Evolutionary conservation across 1,140 invertebrate genomes (phyloP), one percentile per base, ranked within the genome.

Genomic region (Amphibalanus amphitrite): DNA sequence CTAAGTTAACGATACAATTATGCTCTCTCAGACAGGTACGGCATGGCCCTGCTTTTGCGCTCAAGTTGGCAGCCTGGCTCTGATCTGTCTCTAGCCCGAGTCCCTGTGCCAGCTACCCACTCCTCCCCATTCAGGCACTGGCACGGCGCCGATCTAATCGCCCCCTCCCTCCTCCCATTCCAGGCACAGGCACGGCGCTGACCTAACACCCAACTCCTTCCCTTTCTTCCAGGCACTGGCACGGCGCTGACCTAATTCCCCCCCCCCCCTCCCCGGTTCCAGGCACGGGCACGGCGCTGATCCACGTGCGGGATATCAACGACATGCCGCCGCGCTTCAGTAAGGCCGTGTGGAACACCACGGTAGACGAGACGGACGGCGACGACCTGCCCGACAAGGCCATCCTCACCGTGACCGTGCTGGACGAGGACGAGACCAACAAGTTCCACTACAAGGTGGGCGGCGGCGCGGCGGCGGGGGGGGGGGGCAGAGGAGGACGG

Each of bases 301-400:
- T 96, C 82, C 83, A 92, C 76, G 93, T 95, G 8, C 93, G 93
- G 83, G 93, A 95, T 82, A 93, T 94, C 73, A 81, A 94, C 78
- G 92, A 95, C 79, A 95, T 95, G 93, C 92, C 92, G 28, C 94
- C 94, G 10, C 90, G 92, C 78, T 96, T 96, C 78, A 95, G 92
- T 0, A 95, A 96, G 82, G 92, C 94, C 72, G 93, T 95, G 81
- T 97, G 93, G 93, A 89, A 90, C 75, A 95, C 93, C 0, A 93
- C 95, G 83, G 93, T 96, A 68, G 93, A 96, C 80, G 94, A 97
- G 84, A 96, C 93, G n/a, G 92, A 95, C 81, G 93, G 93, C 47
- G 88, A 89, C 29, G 89, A 90, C 77, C 83, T 96, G 73, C 93
- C 93, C n/a, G 93, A 97, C 82, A 91, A 91, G 82, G 92, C 93